Evolutionary conservation across 2,888 invertebrate genomes (phyloP).

Genomic region (Myopa tessellatipennis): DNA sequence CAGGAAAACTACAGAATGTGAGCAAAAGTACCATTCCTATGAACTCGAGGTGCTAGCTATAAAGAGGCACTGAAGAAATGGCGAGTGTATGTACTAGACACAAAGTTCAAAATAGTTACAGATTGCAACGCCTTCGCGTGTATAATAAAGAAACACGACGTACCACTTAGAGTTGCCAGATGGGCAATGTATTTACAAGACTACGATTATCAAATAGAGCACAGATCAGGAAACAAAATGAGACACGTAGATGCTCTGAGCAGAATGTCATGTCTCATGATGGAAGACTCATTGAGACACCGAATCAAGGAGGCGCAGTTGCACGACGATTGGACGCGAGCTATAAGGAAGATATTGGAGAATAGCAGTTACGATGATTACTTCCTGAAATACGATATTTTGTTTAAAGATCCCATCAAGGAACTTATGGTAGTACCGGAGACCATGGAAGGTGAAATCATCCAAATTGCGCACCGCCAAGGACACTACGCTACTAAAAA

Average conservation of each 20-base stretch:
- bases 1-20: too few species aligned
- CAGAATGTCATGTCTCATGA: conserved; percentile 21
- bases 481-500: conserved; percentile 60
- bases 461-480: conserved; percentile 57
- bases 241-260: conserved; percentile 41
- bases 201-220: too few species aligned
- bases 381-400: conserved; percentile 39
- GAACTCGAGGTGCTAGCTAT: too few species aligned
- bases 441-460: conserved; percentile 57
- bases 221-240: conserved; percentile 28
- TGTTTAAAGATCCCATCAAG: conserved; percentile 39
- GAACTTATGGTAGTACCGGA: conserved; percentile 57
- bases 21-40: too few species aligned
- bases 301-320: conserved; percentile 34
- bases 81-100: too few species aligned
- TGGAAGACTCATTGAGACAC: conserved; percentile 30
- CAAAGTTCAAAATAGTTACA: too few species aligned
- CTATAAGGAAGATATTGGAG: conserved; percentile 39
- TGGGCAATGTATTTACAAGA: too few species aligned
- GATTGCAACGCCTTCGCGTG: too few species aligned
- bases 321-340: conserved; percentile 32
- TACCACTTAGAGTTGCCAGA: too few species aligned
- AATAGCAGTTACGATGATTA: conserved; percentile 36
- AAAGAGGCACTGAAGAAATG: too few species aligned
- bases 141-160: too few species aligned